A percentile compares a stretch with the other conserved stretches of the same genome.
Evolutionary conservation across 1,140 invertebrate species (phyloP).

Genomic region (Heliconius himera): DNA sequence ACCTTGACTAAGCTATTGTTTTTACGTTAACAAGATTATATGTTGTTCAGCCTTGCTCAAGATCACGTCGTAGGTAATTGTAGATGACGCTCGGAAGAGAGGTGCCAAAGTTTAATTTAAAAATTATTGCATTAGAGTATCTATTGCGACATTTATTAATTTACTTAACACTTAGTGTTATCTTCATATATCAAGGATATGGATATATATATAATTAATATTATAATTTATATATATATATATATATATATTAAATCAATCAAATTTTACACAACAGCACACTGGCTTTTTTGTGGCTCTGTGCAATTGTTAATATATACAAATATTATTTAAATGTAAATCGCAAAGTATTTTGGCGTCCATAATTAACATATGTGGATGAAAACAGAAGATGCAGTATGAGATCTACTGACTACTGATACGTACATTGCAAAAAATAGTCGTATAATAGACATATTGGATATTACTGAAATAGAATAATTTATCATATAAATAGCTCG

Average conservation of each 20-base stretch:
- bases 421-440: not conserved
- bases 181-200: too few relatives aligned
- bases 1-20: conserved; percentile 35
- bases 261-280: too few relatives aligned
- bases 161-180: too few relatives aligned
- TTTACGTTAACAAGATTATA: conserved; percentile 34
- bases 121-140: too few relatives aligned
- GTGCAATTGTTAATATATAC: too few relatives aligned
- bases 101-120: not conserved
- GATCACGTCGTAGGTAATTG: conserved; percentile 3
- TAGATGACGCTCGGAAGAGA: not conserved
- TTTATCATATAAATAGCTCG: not conserved
- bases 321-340: too few relatives aligned
- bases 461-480: not conserved
- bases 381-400: not conserved
- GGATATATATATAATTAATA: too few relatives aligned
- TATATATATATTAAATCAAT: too few relatives aligned
- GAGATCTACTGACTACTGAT: not conserved
- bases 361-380: not conserved
- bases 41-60: conserved; percentile 23
- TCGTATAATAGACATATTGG: not conserved
- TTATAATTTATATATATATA: too few relatives aligned
- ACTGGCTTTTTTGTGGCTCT: too few relatives aligned
- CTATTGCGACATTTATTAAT: not conserved
- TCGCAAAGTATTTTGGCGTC: not conserved